Evolutionary conservation across 2,888 invertebrate genomes (phyloP).

Genomic region (Tetranychus piercei): DNA sequence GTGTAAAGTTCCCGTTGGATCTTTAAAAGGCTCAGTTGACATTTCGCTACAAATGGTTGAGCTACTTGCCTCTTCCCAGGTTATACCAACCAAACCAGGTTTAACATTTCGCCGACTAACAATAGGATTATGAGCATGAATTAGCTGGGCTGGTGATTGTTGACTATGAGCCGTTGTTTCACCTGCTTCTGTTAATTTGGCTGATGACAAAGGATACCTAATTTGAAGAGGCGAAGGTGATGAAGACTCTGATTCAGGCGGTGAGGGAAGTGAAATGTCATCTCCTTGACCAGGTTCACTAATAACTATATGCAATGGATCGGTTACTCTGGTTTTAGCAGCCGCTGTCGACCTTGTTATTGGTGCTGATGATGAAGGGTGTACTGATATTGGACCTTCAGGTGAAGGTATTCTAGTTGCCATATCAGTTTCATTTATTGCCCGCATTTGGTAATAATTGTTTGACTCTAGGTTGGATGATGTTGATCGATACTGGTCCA

Average conservation of each 20-base stretch:
- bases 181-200: not conserved
- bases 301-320: not conserved
- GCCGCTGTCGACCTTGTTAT: not conserved
- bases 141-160: not conserved
- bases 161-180: not conserved
- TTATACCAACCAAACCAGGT: not conserved
- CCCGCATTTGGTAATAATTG: not conserved
- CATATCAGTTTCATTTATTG: not conserved
- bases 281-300: not conserved
- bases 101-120: not conserved
- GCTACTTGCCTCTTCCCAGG: conserved; percentile 21
- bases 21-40: conserved; percentile 19
- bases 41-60: conserved; percentile 21
- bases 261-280: not conserved
- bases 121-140: not conserved
- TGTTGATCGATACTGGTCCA: too few relatives aligned
- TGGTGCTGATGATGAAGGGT: not conserved
- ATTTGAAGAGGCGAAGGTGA: not conserved
- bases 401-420: not conserved
- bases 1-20: conserved; percentile 13
- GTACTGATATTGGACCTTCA: not conserved
- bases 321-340: not conserved
- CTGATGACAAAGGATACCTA: not conserved
- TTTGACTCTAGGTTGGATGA: not conserved
- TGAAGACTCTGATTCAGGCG: not conserved